Evolutionary conservation across 2,113 vertebrate species (phyloP), one percentile per base, ranked within the genome.

Genomic region (Leptosomus discolor): DNA sequence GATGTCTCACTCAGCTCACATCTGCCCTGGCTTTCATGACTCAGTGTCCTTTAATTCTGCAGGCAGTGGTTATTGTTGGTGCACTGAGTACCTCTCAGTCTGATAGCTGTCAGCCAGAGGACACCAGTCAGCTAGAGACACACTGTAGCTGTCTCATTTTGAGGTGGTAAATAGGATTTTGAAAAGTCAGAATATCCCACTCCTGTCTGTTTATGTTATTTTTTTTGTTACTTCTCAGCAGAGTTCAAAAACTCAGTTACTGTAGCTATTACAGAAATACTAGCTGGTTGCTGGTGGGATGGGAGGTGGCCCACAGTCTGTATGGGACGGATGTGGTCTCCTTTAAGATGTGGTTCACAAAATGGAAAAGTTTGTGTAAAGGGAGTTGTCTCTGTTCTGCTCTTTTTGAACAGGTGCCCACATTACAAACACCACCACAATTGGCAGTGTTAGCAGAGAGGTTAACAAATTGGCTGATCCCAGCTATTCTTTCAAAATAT

Each of bases 331-430:
- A 71, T 95, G 88, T 93, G 79, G 88, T 92, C 51, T 81, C 51
- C 56, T 92, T 86, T 94, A 87, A 94, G 95, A 95, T 92, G 94
- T 84, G 90, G 82, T 95, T 95, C 71, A 84, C 46, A 64, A 70
- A 86, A 81, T 94, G 96, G 94, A 93, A 97, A 96, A 95, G 76
- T 97, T 97, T 94, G 68, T 91, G 88, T 85, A 87, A 87, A 95
- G 92, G 92, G 96, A 93, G 94, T 95, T 91, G 96, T 67, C 90
- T 84, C 79, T 63, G 26, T 94, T 95, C 90, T 27, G 68, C 17
- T 75, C 78, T 76, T 88, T 96, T 97, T 96, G 96, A 96, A 92
- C 83, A 94, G 79, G 85, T 97, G 92, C 95, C 94, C 95, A 75
- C 71, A 86, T 80, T 95, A 74, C 77, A 93, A 94, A 77, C 90